Evolutionary conservation across 1,140 invertebrate species (phyloP).

Genomic region (Eubasilissa regina): DNA sequence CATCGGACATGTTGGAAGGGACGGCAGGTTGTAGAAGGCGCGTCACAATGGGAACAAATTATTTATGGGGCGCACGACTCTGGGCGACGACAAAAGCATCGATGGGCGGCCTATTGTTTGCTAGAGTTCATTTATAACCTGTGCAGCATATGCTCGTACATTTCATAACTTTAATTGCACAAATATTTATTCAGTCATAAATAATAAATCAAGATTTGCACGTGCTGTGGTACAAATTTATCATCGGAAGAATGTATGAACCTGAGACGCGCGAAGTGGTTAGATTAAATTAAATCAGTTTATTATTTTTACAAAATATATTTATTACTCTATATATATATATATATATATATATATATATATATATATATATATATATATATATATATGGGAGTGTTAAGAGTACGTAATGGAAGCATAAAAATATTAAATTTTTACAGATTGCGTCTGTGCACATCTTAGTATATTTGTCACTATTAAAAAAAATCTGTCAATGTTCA

Average conservation of each 20-base stretch:
- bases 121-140: neutral
- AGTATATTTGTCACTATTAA: too few species aligned
- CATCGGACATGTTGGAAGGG: neutral
- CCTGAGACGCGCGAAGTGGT: too few species aligned
- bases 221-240: neutral
- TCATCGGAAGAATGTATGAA: neutral
- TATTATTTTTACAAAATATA: too few species aligned
- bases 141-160: neutral
- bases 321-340: too few species aligned
- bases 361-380: too few species aligned
- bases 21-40: neutral
- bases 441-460: too few species aligned
- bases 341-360: too few species aligned
- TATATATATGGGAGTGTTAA: too few species aligned
- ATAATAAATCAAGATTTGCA: slow-evolving; percentile 2
- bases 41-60: neutral
- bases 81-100: slow-evolving; percentile 18
- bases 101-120: slow-evolving; percentile 6
- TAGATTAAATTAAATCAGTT: too few species aligned
- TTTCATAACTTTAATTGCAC: slow-evolving; percentile 21
- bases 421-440: too few species aligned
- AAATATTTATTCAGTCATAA: slow-evolving; percentile 17
- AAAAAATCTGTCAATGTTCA: too few species aligned
- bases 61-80: slow-evolving; percentile 13
- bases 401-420: too few species aligned